Evolutionary conservation across 2,797 vertebrate genomes (phyloP).

Genomic region (Sciurus carolinensis): DNA sequence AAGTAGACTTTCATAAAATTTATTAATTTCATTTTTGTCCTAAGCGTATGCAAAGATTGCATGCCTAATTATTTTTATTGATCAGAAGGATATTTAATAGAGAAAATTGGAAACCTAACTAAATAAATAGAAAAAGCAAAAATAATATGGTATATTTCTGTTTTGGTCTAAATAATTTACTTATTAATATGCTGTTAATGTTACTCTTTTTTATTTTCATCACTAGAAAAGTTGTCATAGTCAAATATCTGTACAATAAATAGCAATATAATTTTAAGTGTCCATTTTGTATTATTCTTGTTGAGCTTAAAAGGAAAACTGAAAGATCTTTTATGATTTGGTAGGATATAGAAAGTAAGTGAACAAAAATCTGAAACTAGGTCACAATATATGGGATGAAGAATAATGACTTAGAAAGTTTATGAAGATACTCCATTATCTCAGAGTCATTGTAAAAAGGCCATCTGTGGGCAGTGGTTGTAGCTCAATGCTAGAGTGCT

Average conservation of each 20-base stretch:
- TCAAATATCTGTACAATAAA: not conserved
- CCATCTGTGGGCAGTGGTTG: too few species aligned
- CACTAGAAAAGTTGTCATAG: not conserved
- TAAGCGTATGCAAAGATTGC: not conserved
- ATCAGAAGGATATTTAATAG: not conserved
- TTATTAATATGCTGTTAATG: not conserved
- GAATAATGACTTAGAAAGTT: not conserved
- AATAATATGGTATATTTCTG: not conserved
- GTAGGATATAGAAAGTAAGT: not conserved
- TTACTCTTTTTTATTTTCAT: not conserved
- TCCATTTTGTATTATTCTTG: not conserved
- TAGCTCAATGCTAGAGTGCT: too few species aligned
- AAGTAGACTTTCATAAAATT: constrained; percentile 78
- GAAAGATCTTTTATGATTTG: not conserved
- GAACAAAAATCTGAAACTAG: not conserved
- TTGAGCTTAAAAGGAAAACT: constrained; percentile 1
- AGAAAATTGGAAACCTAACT: not conserved
- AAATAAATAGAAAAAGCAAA: not conserved
- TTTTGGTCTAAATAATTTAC: not conserved
- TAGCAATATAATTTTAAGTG: not conserved
- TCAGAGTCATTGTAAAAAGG: not conserved
- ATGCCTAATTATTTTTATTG: not conserved
- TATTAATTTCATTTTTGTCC: constrained; percentile 34
- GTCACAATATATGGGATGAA: not conserved
- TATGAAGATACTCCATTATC: not conserved